Evolutionary conservation across 2,888 invertebrate genomes (phyloP).

Genomic region (Tiliacea citrago): DNA sequence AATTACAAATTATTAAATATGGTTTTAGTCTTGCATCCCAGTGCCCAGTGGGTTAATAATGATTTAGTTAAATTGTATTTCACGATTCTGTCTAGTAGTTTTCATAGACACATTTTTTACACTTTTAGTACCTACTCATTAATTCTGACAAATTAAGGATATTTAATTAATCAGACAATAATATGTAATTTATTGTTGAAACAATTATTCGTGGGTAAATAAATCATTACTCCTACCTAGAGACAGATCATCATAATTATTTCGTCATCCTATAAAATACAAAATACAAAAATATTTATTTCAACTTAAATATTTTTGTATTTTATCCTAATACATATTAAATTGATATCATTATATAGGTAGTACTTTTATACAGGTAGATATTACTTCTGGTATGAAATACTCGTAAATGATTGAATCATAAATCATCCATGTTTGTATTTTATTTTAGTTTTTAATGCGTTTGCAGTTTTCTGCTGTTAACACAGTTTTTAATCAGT

Average conservation of each 20-base stretch:
- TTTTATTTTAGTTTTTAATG: conserved; percentile 32
- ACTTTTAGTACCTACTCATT: not conserved
- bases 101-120: not conserved
- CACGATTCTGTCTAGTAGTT: not conserved
- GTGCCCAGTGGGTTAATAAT: not conserved
- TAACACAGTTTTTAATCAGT: not conserved
- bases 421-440: conserved; percentile 29
- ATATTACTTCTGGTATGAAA: conserved; percentile 2
- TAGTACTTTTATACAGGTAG: not conserved
- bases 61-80: not conserved
- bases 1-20: too few relatives aligned
- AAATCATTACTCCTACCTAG: not conserved
- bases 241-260: not conserved
- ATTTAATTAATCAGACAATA: conserved; percentile 12
- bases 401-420: conserved; percentile 17
- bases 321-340: not conserved
- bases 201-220: not conserved
- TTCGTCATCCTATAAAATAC: not conserved
- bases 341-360: not conserved
- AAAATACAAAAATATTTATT: too few relatives aligned
- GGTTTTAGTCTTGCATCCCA: not conserved
- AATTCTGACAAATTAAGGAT: not conserved
- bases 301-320: too few relatives aligned
- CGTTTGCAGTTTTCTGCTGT: not conserved
- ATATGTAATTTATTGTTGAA: not conserved